Evolutionary conservation across 2,113 vertebrate genomes (phyloP).

Genomic region (Lontra canadensis): DNA sequence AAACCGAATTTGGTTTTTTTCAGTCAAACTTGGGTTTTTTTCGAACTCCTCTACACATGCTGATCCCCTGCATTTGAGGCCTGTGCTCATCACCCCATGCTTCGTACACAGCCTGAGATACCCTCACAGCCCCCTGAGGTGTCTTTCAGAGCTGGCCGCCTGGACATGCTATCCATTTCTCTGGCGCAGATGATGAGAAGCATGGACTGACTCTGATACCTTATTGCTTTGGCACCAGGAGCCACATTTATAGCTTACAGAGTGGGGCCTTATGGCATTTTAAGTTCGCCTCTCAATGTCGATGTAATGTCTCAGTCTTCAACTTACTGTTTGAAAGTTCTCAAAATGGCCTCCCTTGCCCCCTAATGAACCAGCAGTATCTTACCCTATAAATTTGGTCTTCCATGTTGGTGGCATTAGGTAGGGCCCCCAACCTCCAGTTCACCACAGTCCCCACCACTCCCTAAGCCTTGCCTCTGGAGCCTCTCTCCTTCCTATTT

Average conservation of each 20-base stretch:
- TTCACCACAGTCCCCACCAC: neutral
- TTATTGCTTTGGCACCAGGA: neutral
- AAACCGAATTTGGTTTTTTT: neutral
- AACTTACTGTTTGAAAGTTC: neutral
- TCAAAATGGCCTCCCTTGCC: neutral
- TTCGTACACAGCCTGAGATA: neutral
- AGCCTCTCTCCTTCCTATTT: neutral
- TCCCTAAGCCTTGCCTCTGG: neutral
- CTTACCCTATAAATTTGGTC: neutral
- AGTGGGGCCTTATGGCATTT: neutral
- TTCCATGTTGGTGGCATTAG: neutral
- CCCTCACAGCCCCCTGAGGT: neutral
- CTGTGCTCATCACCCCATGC: rapidly evolving
- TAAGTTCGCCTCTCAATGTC: neutral
- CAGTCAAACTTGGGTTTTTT: neutral
- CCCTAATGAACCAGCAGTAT: neutral
- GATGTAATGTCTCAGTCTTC: neutral
- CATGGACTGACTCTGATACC: no score
- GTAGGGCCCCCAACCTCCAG: neutral
- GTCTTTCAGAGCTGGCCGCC: neutral
- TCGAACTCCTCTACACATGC: neutral
- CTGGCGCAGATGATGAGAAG: neutral
- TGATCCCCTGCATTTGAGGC: neutral
- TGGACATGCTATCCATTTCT: neutral
- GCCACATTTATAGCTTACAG: neutral